Percentiles rank a stretch among this genome's conserved stretches.
Evolutionary conservation across 1,140 invertebrate genomes (phyloP).

Genomic region (Arion vulgaris): DNA sequence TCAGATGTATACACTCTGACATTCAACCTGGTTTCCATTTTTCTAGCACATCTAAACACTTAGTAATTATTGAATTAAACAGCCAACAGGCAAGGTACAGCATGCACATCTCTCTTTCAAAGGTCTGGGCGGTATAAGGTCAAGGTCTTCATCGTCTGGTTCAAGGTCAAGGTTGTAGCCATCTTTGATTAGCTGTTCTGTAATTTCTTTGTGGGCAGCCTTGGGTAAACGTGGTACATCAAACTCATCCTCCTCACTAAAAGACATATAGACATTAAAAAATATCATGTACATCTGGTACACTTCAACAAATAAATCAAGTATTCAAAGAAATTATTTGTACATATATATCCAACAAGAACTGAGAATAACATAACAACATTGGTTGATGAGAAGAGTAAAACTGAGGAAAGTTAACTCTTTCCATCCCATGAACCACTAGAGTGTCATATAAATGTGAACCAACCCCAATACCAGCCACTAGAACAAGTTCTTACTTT

Average conservation of each 20-base stretch:
- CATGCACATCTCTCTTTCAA: conserved; percentile 72
- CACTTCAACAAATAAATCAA: neutral
- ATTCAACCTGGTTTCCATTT: neutral
- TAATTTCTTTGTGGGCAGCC: conserved; percentile 68
- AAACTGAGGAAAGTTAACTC: no score
- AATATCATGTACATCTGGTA: no score
- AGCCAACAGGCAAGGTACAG: conserved; percentile 60
- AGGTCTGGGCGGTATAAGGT: conserved; percentile 74
- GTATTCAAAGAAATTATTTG: neutral
- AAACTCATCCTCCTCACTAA: conserved; percentile 71
- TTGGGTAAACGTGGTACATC: conserved; percentile 63
- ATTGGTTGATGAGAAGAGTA: no score
- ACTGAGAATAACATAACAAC: no score
- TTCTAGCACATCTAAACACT: neutral
- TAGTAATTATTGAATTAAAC: conserved; percentile 40
- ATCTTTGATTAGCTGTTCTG: conserved; percentile 72
- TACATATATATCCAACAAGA: no score
- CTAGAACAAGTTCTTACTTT: no score
- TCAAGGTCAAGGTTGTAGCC: conserved; percentile 73
- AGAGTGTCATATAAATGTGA: no score
- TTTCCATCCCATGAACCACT: no score
- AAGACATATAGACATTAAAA: conserved; percentile 14
- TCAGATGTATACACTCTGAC: neutral
- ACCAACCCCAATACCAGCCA: no score
- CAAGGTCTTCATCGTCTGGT: conserved; percentile 78